Conservation (phyloP, 2,797 vertebrate genomes). For the Gila robusta region DNA sequence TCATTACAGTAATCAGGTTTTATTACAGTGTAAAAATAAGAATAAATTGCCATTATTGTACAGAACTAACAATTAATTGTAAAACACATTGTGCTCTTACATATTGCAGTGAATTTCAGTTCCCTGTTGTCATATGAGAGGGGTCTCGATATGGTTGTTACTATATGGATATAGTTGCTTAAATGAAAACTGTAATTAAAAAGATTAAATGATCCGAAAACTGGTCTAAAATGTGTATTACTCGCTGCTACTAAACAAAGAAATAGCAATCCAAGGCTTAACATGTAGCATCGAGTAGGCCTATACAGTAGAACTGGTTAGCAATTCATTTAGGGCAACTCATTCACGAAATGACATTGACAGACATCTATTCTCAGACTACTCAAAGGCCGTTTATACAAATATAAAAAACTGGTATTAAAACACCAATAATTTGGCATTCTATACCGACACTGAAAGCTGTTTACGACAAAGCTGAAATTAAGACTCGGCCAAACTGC, state of each 20-base stretch:
- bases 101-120: background rate
- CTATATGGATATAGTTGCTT: background rate
- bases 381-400: background rate
- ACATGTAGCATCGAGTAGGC: background rate
- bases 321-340: background rate
- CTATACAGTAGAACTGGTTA: background rate
- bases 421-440: background rate
- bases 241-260: background rate
- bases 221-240: background rate
- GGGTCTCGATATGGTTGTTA: background rate
- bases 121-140: background rate
- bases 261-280: background rate
- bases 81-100: background rate
- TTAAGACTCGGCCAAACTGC: background rate
- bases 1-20: too few species aligned
- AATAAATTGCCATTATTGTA: background rate
- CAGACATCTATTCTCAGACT: background rate
- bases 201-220: background rate
- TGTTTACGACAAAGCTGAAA: background rate
- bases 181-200: background rate
- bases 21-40: background rate
- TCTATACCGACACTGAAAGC: background rate
- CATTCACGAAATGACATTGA: too few species aligned
- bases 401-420: background rate
- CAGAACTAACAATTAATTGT: background rate